Evolutionary conservation across 2,797 vertebrate species (phyloP).

Genomic region (Danio kyathit): DNA sequence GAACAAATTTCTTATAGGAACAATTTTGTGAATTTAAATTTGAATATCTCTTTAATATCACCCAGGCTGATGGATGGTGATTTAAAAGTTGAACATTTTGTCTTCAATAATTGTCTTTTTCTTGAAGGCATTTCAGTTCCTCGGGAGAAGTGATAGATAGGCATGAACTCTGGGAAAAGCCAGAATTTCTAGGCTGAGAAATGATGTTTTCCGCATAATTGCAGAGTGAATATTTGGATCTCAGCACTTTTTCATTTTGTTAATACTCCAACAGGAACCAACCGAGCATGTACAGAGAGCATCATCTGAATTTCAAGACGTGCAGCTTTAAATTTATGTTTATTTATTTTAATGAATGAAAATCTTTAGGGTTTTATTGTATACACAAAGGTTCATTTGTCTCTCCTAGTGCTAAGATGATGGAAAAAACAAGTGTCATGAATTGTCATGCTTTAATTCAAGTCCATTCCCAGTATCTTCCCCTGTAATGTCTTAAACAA

Average conservation of each 20-base stretch:
- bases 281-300: conserved; percentile 23
- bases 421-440: conserved; percentile 48
- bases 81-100: too few relatives aligned
- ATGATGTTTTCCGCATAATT: conserved; percentile 29
- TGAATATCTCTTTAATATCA: too few relatives aligned
- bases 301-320: conserved; percentile 40
- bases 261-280: conserved; percentile 23
- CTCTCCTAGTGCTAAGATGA: conserved; percentile 8
- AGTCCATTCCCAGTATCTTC: conserved; percentile 34
- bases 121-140: neutral
- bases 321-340: conserved; percentile 22
- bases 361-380: neutral
- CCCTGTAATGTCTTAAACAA: conserved; percentile 36
- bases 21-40: too few relatives aligned
- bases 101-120: neutral
- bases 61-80: too few relatives aligned
- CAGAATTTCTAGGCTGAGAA: conserved; percentile 32
- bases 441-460: conserved; percentile 44
- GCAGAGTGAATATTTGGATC: conserved; percentile 22
- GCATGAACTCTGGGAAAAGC: conserved; percentile 6
- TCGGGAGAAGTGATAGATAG: conserved; percentile 22
- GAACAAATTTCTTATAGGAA: too few relatives aligned
- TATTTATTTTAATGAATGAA: conserved; percentile 27
- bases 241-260: conserved; percentile 5
- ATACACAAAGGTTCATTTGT: conserved; percentile 32